These are phyloP conservation scores for Nowickia ferox DNA, from an alignment of 2,888 invertebrate genomes.

Conservation along the genomic window DNA sequence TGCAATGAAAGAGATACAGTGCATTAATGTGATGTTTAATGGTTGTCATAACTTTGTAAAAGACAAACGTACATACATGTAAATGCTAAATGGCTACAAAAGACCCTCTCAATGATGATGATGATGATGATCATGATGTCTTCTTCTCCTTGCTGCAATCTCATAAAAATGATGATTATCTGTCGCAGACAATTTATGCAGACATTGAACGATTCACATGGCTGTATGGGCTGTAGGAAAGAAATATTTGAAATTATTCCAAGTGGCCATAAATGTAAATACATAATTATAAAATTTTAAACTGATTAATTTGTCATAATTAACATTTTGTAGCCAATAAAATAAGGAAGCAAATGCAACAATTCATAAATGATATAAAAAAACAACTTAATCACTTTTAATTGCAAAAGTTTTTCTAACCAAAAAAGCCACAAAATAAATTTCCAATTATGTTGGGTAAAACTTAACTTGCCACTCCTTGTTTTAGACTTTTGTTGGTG, in stretches of 20 bases:
- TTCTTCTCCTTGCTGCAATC: not conserved
- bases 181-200: constrained; percentile 50
- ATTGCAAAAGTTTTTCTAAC: not conserved
- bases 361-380: constrained; percentile 20
- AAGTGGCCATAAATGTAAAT: constrained; percentile 47
- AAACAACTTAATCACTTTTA: constrained; percentile 56
- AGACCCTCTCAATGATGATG: not conserved
- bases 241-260: constrained; percentile 44
- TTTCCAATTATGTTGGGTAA: constrained; percentile 27
- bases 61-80: not conserved
- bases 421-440: not conserved
- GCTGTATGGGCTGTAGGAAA: not conserved
- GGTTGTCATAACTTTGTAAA: constrained; percentile 55
- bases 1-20: constrained; percentile 29
- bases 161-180: constrained; percentile 4
- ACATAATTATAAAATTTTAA: constrained; percentile 42
- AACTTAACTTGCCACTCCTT: constrained; percentile 33
- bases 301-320: constrained; percentile 54
- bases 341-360: constrained; percentile 16
- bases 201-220: constrained; percentile 37
- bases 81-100: constrained; percentile 23
- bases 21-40: constrained; percentile 45
- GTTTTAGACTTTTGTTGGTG: not conserved
- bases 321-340: constrained; percentile 44
- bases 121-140: not conserved